phyloP scores from a whole-genome alignment of 2,113 vertebrate genomes.

The Mormyrus iriodes region DNA sequence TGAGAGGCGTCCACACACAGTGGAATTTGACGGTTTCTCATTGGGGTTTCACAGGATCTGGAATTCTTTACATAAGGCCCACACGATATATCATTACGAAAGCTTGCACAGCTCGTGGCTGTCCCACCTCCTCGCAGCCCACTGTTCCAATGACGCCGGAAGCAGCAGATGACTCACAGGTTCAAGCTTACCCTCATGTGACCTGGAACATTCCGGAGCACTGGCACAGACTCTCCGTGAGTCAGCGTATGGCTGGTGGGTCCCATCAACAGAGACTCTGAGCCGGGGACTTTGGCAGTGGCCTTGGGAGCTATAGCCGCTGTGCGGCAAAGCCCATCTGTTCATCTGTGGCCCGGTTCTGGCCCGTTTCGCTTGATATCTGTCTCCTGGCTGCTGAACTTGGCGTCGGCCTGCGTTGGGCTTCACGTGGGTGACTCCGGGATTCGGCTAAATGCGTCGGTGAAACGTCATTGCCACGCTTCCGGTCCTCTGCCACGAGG shows the following conservation, averaged over 20 bases:
- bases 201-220: constrained; percentile 33
- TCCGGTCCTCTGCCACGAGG: neutral
- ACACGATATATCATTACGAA: neutral
- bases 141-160: neutral
- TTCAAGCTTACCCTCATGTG: constrained; percentile 38
- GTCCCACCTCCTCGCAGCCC: neutral
- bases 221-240: constrained; percentile 18
- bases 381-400: neutral
- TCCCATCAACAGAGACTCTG: constrained; percentile 21
- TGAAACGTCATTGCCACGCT: neutral
- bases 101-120: neutral
- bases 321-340: neutral
- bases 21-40: neutral
- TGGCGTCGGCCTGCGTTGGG: neutral
- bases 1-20: neutral
- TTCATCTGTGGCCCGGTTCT: neutral
- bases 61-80: neutral
- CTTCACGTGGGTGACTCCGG: neutral
- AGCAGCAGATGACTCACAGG: constrained; percentile 36
- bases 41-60: neutral
- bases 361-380: neutral
- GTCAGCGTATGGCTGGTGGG: constrained; percentile 24
- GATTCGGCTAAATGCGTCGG: neutral
- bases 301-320: constrained; percentile 15
- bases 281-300: constrained; percentile 34